Conservation (phyloP, 2,888 invertebrate genomes). For the Cheilosia impressa region DNA sequence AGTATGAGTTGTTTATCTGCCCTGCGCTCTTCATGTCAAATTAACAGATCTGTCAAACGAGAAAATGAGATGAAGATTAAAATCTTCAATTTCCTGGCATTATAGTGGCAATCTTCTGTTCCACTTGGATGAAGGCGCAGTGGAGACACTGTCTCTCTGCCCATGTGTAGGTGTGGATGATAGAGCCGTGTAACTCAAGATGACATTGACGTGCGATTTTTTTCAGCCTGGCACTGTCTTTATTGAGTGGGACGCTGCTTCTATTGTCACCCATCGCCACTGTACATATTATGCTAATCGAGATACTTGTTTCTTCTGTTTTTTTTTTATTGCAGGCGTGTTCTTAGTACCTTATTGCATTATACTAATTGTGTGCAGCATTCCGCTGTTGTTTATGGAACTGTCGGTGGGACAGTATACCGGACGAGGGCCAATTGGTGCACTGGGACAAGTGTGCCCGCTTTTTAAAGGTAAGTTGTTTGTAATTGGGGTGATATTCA, state of each 20-base stretch:
- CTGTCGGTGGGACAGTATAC: slow-evolving; percentile 96
- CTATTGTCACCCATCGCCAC: slow-evolving; percentile 60
- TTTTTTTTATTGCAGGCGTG: slow-evolving; percentile 87
- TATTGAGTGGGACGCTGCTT: slow-evolving; percentile 56
- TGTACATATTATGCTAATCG: slow-evolving; percentile 64
- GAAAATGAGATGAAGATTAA: slow-evolving; percentile 74
- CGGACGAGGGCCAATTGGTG: slow-evolving; percentile 95
- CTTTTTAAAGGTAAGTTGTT: slow-evolving; percentile 92
- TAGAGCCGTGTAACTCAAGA: slow-evolving; percentile 36
- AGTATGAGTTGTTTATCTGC: not conserved
- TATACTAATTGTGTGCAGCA: slow-evolving; percentile 94
- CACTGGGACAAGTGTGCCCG: slow-evolving; percentile 95
- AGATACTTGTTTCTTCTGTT: slow-evolving; percentile 21
- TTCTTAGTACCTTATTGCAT: slow-evolving; percentile 97
- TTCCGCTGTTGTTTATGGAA: slow-evolving; percentile 97
- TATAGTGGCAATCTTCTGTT: slow-evolving; percentile 48
- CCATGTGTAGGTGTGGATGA: slow-evolving; percentile 2
- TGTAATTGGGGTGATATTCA: not conserved
- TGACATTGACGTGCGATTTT: slow-evolving; percentile 59
- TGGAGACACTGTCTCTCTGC: slow-evolving; percentile 6
- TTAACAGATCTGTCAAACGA: slow-evolving; percentile 66
- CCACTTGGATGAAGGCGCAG: slow-evolving; percentile 39
- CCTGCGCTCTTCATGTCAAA: slow-evolving; percentile 40
- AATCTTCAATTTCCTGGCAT: slow-evolving; percentile 74
- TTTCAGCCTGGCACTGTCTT: slow-evolving; percentile 11